Base-by-base conservation (phyloP, 2,113 vertebrate species). In the Myocastor coypus region DNA sequence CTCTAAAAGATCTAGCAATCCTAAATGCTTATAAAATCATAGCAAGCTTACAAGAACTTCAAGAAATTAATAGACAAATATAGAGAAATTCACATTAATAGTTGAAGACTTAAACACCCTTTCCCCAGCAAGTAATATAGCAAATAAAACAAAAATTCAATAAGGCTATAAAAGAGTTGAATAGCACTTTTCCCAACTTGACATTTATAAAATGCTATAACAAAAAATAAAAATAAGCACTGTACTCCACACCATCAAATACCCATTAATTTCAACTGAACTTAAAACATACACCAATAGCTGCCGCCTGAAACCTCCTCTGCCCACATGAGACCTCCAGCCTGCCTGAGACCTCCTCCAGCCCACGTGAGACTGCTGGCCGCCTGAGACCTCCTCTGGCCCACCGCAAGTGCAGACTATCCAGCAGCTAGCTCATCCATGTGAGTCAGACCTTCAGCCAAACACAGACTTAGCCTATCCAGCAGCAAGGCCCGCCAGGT, bases 11-110 rank as follows among this genome's bases (percentile, higher is more conserved):
- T 5, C 63, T 83, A 90, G 83, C 3, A 37, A 59, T 77, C n/a
- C 24, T 88, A 75, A 92, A 63, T 71, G 28, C 20, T 2, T 75
- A 34, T 64, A 66, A 17, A 85, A n/a, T 93, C 28, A 42, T 22
- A 90, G n/a, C 6, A 94, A 6, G 7, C 8, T 80, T 94, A 78
- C 52, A 66, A 90, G 87, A 34, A 91, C 87, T 37, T 57, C 46
- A 94, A 66, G 69, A 90, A 34, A 71, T 28, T 81, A 57, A 85
- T 30, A 89, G 30, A 89, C 75, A 83, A 95, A 82, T n/a, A 42
- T 3, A 92, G 69, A 88, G 59, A 95, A 89, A 73, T 80, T 52
- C 61, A 84, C 69, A 84, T 84, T 32, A 59, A 64, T 64, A 80
- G 16, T 30, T 92, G 7, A 37, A 83, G n/a, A 94, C 87, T 96